phyloP scores from a whole-genome alignment of 2,113 vertebrate genomes.

The Stigmatopora nigra region DNA sequence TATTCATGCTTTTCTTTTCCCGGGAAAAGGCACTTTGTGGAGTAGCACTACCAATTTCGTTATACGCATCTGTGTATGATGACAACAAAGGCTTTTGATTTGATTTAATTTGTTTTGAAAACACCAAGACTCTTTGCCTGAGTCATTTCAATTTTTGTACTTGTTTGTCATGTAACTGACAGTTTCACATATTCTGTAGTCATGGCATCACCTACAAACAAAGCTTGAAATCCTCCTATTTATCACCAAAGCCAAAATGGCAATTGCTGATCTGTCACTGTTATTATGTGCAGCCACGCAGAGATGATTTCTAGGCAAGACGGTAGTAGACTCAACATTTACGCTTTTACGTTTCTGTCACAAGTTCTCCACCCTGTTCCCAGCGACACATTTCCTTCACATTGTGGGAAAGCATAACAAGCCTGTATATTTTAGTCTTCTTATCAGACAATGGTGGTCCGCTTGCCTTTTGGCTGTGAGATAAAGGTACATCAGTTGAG shows the following conservation, averaged over 20 bases:
- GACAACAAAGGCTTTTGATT: too few relatives aligned
- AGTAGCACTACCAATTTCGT: too few relatives aligned
- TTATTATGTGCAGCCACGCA: slow-evolving; percentile 57
- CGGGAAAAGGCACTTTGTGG: too few relatives aligned
- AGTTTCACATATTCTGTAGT: background rate
- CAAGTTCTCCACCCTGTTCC: slow-evolving; percentile 23
- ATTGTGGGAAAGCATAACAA: slow-evolving; percentile 60
- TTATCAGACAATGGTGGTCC: slow-evolving; percentile 47
- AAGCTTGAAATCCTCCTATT: slow-evolving; percentile 8
- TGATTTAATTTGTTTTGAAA: too few relatives aligned
- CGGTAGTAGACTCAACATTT: slow-evolving; percentile 56
- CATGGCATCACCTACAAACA: slow-evolving; percentile 20
- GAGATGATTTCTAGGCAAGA: slow-evolving; percentile 42
- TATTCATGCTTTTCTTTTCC: too few relatives aligned
- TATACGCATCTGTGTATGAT: too few relatives aligned
- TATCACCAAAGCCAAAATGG: slow-evolving; percentile 16
- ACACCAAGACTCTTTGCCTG: slow-evolving; percentile 4
- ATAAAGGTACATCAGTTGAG: slow-evolving; percentile 52
- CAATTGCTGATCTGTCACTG: slow-evolving; percentile 41
- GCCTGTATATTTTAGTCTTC: slow-evolving; percentile 46
- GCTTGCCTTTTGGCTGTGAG: slow-evolving; percentile 30
- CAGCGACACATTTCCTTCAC: slow-evolving; percentile 49
- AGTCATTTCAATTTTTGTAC: slow-evolving; percentile 11
- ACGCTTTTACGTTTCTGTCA: slow-evolving; percentile 30
- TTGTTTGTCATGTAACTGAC: slow-evolving; percentile 27